Base-by-base conservation (phyloP, 2,888 invertebrate genomes). In the Petrolisthes manimaculis region DNA sequence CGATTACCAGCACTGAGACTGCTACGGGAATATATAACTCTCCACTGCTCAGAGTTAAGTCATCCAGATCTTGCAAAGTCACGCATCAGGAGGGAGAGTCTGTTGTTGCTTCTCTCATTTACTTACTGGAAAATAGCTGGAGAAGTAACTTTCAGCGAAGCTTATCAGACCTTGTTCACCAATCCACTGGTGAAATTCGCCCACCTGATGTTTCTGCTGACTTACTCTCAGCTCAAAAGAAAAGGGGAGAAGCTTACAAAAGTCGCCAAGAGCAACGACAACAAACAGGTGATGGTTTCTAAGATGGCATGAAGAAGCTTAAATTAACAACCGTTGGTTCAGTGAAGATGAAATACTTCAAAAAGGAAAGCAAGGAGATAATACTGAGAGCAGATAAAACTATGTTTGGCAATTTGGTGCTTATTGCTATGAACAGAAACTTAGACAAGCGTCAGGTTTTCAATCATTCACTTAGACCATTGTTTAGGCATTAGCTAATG, bases 201-300 rank as follows among this genome's bases (percentile, higher is more conserved):
- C 61, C 18, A 61, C 61, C 61, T 61, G 61, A 61, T 61, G 61
- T 61, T 61, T 61, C 61, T 61, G 61, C 61, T 61, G 61, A 61
- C 61, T 3, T 61, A 61, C 61, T 61, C 61, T 61, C 61, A 61
- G 61, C 61, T 61, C 1, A 61, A 61, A 61, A 61, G 61, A 61
- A 61, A 61, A 3, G 61, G 61, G 61, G 18, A 61, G 61, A 61
- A 61, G 3, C 61, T 61, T 12, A 61, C 61, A 61, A 61, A 61
- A 61, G 61, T 61, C 3, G 9, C 61, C 61, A 61, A 61, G 61
- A 61, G 61, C 61, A 61, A 61, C 61, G 61, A 61, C 61, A 12
- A 61, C 61, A 61, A 61, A 61, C 61, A 61, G 61, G 61, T 61
- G 61, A 61, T 61, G 61, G 61, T 61, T 61, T 61, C 61, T 61